Conservation (phyloP, 2,113 vertebrate species). For the Cynocephalus volans region DNA sequence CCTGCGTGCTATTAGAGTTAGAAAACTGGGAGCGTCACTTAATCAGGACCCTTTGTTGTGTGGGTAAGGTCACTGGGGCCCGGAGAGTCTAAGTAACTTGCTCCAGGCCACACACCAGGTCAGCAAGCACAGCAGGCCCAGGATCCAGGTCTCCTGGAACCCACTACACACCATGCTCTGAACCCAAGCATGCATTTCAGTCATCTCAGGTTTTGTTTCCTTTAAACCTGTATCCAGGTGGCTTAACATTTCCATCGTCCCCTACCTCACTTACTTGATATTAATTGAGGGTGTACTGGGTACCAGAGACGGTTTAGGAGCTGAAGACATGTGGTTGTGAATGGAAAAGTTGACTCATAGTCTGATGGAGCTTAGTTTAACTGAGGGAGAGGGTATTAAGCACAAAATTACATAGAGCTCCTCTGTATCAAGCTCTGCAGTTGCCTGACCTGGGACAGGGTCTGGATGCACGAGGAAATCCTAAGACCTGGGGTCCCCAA, state of each 20-base stretch:
- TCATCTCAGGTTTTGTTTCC: not conserved
- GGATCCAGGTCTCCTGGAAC: not conserved
- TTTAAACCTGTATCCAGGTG: not conserved
- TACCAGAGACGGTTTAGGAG: not conserved
- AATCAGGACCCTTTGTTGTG: not conserved
- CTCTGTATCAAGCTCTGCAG: not conserved
- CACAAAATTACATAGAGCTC: accelerated
- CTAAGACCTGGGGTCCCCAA: not conserved
- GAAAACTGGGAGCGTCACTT: not conserved
- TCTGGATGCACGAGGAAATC: not conserved
- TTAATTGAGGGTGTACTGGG: not conserved
- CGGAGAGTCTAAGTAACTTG: not conserved
- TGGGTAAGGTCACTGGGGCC: not conserved
- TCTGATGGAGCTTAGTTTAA: not conserved
- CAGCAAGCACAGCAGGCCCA: not conserved
- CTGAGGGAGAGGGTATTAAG: not conserved
- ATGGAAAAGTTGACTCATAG: not conserved
- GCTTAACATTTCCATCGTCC: not conserved
- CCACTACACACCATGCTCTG: not conserved
- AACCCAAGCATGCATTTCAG: not conserved
- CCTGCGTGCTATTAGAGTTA: not conserved
- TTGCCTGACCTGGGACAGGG: not conserved
- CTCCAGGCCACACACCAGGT: not conserved
- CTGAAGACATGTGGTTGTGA: not conserved
- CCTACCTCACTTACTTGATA: not conserved